Base-by-base conservation (phyloP, 2,113 vertebrate genomes). In the Tinamus guttatus region DNA sequence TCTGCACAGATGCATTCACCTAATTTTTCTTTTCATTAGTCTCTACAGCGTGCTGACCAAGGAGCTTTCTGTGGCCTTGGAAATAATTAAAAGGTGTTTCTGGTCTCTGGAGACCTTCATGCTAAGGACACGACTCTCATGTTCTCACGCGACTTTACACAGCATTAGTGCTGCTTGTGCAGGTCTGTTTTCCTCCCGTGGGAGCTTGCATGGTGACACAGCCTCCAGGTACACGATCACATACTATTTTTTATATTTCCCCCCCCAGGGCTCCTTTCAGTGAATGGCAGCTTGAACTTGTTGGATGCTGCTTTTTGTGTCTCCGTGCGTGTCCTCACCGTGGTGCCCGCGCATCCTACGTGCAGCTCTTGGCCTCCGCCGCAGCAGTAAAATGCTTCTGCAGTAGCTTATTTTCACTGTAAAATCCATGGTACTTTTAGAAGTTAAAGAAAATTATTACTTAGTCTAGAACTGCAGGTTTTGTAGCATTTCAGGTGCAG, bases 271-370 rank as follows among this genome's bases (percentile, higher is more conserved):
- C 2, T 3, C 59, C 5, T 0, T 45, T 86, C 41, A 7, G 6
- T 56, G 90, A 88, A 60, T n/a, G 64, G 58, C 68, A 91, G 47
- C 77, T 63, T 17, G 41, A 87, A 43, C n/a, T 73, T 24, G 34
- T 86, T 90, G 32, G 25, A 1, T 79, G 5, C 67, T 74, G 80
- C 56, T 83, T 40, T 71, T 45, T 65, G 45, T 62, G 28, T 74
- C 43, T 21, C 12, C 28, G 22, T 0, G 1, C 4, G 0, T 21
- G 22, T 45, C 13, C 11, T 17, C 25, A 25, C 3, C 52, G 8
- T 0, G 0, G 7, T 49, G 34, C 24, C 47, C 43, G 47, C 7
- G 3, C 19, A 12, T 30, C 15, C 32, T 38, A 28, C 1, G 0
- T 40, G 63, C 58, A 0, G 1, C 13, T 56, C 34, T 18, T 16